Evolutionary conservation across 1,140 invertebrate genomes (phyloP).

Genomic region (Drosophila repleta): DNA sequence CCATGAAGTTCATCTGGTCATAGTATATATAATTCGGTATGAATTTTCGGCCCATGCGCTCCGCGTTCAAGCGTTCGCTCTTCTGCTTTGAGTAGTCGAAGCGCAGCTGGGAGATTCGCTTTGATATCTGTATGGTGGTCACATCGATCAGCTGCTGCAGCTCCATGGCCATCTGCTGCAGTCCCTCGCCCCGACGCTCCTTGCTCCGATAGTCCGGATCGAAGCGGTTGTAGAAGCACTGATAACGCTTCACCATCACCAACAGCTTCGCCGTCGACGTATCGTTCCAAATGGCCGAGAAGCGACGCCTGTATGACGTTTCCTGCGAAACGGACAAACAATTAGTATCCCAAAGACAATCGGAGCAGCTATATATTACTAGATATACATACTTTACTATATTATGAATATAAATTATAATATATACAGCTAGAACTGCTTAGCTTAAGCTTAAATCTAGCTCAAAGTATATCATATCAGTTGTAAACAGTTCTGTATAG

Average conservation of each 20-base stretch:
- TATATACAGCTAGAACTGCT: too few species aligned
- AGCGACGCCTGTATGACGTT: conserved; percentile 73
- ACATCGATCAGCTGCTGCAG: conserved; percentile 74
- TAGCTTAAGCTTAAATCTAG: too few species aligned
- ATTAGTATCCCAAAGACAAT: background rate
- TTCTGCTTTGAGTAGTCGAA: conserved; percentile 82
- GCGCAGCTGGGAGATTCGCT: conserved; percentile 76
- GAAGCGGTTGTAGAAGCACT: conserved; percentile 78
- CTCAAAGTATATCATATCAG: too few species aligned
- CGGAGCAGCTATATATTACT: too few species aligned
- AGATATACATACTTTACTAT: too few species aligned
- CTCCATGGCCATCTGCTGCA: conserved; percentile 75
- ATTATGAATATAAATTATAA: too few species aligned
- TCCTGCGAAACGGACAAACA: conserved; percentile 42
- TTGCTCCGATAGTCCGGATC: conserved; percentile 80
- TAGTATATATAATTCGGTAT: conserved; percentile 75
- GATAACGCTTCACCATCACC: conserved; percentile 69
- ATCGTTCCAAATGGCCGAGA: conserved; percentile 79
- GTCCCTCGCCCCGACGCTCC: conserved; percentile 74
- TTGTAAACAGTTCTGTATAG: too few species aligned
- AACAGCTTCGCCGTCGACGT: conserved; percentile 73
- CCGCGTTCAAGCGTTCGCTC: conserved; percentile 68
- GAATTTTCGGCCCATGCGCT: conserved; percentile 66
- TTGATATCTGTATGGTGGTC: conserved; percentile 77
- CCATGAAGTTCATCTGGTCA: conserved; percentile 78